These are phyloP conservation scores for Exocentrus adspersus DNA, from an alignment of 2,888 invertebrate genomes.

Conservation along the genomic window DNA sequence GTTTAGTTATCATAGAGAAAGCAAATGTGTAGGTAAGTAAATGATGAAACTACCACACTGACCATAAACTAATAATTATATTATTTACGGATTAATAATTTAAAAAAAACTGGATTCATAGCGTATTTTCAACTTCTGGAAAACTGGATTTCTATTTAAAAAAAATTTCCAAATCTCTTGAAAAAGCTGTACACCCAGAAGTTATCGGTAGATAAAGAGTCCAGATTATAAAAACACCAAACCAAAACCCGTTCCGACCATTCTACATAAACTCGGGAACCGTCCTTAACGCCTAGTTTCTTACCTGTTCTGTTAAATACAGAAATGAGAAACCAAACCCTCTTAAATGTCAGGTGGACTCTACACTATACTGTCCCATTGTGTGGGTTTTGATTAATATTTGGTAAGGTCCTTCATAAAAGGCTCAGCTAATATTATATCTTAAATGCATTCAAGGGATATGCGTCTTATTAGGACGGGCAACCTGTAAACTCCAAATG, in stretches of 20 bases:
- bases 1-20: no score
- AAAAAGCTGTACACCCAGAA: slow-evolving; percentile 25
- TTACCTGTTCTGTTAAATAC: slow-evolving; percentile 13
- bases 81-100: no score
- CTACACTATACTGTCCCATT: slow-evolving; percentile 17
- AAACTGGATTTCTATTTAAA: no score
- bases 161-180: slow-evolving; percentile 20
- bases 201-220: slow-evolving; percentile 20
- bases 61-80: no score
- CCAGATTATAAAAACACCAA: neutral
- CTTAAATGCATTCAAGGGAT: slow-evolving; percentile 18
- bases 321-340: slow-evolving; percentile 24
- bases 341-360: slow-evolving; percentile 26
- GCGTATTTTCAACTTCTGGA: no score
- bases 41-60: no score
- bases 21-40: no score
- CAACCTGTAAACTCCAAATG: neutral
- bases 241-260: slow-evolving; percentile 15
- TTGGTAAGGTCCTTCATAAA: slow-evolving; percentile 25
- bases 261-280: neutral
- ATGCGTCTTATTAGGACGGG: neutral
- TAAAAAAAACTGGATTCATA: no score
- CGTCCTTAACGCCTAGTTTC: slow-evolving; percentile 2
- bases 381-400: slow-evolving; percentile 33
- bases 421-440: slow-evolving; percentile 30